Conservation (phyloP, 2,113 vertebrate genomes). For the Chaenogobius annularis region DNA sequence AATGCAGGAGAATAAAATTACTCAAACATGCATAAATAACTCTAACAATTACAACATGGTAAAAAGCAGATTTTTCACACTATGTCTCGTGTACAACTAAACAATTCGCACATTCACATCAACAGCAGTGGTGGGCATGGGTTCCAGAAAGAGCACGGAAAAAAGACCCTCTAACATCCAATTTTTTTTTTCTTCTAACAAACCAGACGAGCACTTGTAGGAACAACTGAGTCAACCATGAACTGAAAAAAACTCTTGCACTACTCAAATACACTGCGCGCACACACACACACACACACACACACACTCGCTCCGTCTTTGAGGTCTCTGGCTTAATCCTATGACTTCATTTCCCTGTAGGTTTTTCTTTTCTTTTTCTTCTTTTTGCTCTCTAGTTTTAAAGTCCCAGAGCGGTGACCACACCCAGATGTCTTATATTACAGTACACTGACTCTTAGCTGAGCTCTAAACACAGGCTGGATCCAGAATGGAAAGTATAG, state of each 20-base stretch:
- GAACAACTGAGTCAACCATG: constrained; percentile 49
- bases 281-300: background rate
- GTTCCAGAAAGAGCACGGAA: constrained; percentile 39
- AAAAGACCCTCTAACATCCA: constrained; percentile 35
- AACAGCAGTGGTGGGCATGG: constrained; percentile 2
- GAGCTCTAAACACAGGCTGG: background rate
- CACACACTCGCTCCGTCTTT: constrained; percentile 26
- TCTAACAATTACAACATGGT: too few species aligned
- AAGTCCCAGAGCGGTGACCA: constrained; percentile 60
- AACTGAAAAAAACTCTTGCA: constrained; percentile 1
- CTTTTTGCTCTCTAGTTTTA: constrained; percentile 44
- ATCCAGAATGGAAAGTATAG: background rate
- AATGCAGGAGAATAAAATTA: background rate
- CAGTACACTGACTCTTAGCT: constrained; percentile 30
- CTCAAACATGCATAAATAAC: background rate
- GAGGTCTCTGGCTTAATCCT: constrained; percentile 61
- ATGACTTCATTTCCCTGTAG: constrained; percentile 71
- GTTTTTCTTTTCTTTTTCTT: constrained; percentile 20
- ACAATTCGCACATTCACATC: background rate
- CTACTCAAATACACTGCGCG: constrained; percentile 2
- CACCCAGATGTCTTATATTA: constrained; percentile 70
- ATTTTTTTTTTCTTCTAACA: constrained; percentile 17
- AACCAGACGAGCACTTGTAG: constrained; percentile 58
- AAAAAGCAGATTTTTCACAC: too few species aligned
- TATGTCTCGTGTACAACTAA: background rate